These are phyloP conservation scores for Pachydiplax longipennis DNA, from an alignment of 2,888 invertebrate species.

Conservation along the genomic window DNA sequence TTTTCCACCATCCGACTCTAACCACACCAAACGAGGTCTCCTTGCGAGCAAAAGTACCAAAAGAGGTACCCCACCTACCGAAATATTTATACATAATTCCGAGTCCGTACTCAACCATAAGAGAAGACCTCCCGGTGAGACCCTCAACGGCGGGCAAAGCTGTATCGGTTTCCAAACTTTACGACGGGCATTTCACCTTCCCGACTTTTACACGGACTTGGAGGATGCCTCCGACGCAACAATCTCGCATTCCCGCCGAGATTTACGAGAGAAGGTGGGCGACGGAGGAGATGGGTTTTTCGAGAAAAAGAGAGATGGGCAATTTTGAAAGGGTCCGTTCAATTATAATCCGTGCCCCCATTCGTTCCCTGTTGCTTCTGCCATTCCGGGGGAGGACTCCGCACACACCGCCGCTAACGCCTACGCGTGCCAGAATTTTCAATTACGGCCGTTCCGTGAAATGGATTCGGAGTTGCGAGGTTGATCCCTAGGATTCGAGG, in stretches of 20 bases:
- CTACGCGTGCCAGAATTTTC: neutral
- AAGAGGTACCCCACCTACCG: too few species aligned
- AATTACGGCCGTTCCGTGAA: neutral
- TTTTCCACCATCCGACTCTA: too few species aligned
- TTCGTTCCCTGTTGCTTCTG: neutral
- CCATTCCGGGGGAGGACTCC: neutral
- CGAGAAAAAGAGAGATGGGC: neutral
- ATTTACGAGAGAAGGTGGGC: neutral
- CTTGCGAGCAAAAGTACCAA: too few species aligned
- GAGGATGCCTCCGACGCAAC: neutral
- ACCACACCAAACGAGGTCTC: too few species aligned
- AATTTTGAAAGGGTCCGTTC: neutral
- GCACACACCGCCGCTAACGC: neutral
- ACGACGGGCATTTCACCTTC: too few species aligned
- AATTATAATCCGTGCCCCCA: neutral
- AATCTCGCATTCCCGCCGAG: neutral
- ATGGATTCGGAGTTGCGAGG: neutral
- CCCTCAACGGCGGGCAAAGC: too few species aligned
- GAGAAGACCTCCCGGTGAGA: too few species aligned
- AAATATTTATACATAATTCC: too few species aligned
- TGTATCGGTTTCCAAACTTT: too few species aligned
- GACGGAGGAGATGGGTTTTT: neutral
- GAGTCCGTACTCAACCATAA: too few species aligned
- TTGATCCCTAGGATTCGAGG: neutral
- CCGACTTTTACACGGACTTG: too few species aligned